Base-by-base conservation (phyloP, 1,140 invertebrate genomes). In the Cepaea nemoralis region DNA sequence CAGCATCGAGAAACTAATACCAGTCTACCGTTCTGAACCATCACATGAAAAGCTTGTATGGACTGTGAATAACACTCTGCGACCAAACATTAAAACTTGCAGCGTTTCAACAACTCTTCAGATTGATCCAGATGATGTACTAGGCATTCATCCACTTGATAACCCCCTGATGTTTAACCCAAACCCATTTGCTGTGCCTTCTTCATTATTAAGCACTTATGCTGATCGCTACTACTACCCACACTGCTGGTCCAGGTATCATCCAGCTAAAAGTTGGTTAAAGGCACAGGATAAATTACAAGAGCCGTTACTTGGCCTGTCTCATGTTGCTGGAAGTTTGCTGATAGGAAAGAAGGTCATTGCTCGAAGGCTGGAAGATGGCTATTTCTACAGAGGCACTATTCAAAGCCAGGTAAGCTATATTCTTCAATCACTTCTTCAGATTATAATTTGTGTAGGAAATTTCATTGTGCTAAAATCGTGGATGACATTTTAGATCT, bases 371-470 rank as follows among this genome's bases (percentile, higher is more conserved):
- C 82, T 89, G 45, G 85, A 86, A 74, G 91, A 92, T 88, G 91
- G 91, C 16, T 89, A 88, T 71, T 92, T 90, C 81, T 91, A 92
- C 77, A 80, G 85, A 37, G 91, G 88, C 48, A 89, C 81, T 40
- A 89, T 92, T 19, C 87, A 91, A 77, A 91, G 88, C 83, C 91
- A 92, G 88, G 91, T 92, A 85, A 45, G 42, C 24, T 45, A 8
- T 24, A 40, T 19, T 16, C 37, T 70, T 31, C 50, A 10, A 55
- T n/a, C n/a, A n/a, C n/a, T n/a, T n/a, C n/a, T n/a, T n/a, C n/a
- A n/a, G n/a, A n/a, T n/a, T n/a, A n/a, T n/a, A n/a, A n/a, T n/a
- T n/a, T n/a, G n/a, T n/a, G n/a, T n/a, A n/a, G n/a, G n/a, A n/a
- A n/a, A n/a, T n/a, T n/a, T n/a, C n/a, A n/a, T n/a, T n/a, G n/a